Conservation (phyloP, 2,797 vertebrate species). For the Eidolon dupreanum region DNA sequence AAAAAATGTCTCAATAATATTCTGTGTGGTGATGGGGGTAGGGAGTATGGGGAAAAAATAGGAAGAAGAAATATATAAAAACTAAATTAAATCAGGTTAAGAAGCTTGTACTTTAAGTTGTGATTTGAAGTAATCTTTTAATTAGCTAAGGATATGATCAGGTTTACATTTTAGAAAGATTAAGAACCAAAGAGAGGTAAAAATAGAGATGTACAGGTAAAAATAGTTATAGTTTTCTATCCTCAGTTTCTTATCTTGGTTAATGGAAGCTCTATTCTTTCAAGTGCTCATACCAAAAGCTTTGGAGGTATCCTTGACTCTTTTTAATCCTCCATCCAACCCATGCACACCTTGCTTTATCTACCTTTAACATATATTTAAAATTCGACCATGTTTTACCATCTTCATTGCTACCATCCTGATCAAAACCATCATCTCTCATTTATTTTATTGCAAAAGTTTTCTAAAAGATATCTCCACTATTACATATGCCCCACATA, state of each 20-base stretch:
- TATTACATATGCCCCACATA: background rate
- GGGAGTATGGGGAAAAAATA: fast-evolving
- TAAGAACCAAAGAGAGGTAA: background rate
- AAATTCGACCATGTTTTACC: background rate
- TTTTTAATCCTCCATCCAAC: background rate
- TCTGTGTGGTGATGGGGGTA: background rate
- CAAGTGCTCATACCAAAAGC: background rate
- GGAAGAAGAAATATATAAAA: background rate
- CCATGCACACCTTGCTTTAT: background rate
- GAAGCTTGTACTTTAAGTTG: background rate
- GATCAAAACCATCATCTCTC: background rate
- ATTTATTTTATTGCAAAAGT: background rate
- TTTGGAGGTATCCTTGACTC: background rate
- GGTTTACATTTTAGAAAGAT: background rate
- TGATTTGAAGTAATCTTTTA: background rate
- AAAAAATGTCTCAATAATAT: background rate
- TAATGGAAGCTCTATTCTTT: background rate
- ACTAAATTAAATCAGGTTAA: background rate
- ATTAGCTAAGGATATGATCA: background rate
- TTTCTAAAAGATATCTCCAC: background rate
- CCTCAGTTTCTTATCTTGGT: background rate
- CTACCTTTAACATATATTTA: background rate
- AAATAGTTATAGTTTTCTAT: background rate
- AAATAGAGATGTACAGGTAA: background rate
- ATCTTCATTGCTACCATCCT: background rate